phyloP scores from a whole-genome alignment of 1,140 invertebrate species.

The Hesperophylax magnus region DNA sequence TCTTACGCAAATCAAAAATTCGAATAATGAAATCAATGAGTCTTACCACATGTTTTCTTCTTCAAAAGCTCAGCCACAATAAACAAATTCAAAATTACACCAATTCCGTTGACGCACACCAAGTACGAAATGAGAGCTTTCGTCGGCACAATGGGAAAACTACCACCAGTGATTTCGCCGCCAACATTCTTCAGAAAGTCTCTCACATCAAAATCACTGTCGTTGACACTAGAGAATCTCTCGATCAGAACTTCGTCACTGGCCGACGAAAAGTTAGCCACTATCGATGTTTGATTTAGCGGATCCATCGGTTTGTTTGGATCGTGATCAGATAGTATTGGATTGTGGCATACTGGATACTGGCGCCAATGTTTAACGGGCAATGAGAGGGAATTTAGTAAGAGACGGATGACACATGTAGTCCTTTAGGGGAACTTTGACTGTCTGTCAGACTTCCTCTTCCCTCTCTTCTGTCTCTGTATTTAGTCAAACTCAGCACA shows the following conservation, averaged over 20 bases:
- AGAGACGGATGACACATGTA: neutral
- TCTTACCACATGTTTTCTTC: constrained; percentile 45
- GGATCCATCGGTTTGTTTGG: neutral
- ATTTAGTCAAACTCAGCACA: neutral
- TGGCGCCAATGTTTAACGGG: neutral
- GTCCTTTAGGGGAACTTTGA: neutral
- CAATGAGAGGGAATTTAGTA: neutral
- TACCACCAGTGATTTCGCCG: neutral
- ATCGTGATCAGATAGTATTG: neutral
- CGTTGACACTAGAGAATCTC: neutral
- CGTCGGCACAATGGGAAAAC: constrained; percentile 42
- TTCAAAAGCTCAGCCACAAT: constrained; percentile 37
- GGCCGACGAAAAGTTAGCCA: neutral
- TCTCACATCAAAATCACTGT: constrained; percentile 17
- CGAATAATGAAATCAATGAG: too few relatives aligned
- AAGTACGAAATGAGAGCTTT: constrained; percentile 47
- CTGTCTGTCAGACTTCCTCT: constrained; percentile 8
- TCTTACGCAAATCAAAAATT: too few relatives aligned
- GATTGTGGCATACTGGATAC: neutral
- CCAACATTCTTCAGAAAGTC: constrained; percentile 1
- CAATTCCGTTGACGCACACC: constrained; percentile 44
- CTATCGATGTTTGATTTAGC: neutral
- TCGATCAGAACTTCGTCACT: constrained; percentile 5
- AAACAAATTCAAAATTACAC: constrained; percentile 46
- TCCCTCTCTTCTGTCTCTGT: neutral